A percentile compares a stretch with the other conserved stretches of the same genome.
phyloP scores from a whole-genome alignment of 2,113 vertebrate genomes.

The Lanius collurio region DNA sequence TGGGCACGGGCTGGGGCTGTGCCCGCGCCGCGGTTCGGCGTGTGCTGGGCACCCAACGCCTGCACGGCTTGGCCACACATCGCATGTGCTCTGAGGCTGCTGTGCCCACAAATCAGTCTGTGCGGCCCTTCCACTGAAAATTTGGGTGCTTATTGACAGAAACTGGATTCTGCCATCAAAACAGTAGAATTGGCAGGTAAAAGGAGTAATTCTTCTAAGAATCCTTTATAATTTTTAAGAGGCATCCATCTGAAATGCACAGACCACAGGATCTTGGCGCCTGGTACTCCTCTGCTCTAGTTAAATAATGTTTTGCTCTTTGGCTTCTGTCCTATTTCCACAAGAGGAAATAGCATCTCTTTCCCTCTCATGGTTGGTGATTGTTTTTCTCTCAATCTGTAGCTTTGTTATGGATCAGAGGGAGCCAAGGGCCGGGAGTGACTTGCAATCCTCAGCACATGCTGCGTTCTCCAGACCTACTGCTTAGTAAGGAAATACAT shows the following conservation, averaged over 20 bases:
- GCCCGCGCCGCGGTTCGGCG: neutral
- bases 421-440: slow-evolving; percentile 8
- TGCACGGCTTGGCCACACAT: neutral
- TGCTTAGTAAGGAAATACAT: slow-evolving; percentile 8
- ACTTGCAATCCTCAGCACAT: neutral
- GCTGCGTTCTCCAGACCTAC: neutral
- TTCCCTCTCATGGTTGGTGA: neutral
- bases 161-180: neutral
- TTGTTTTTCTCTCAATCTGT: slow-evolving; percentile 41
- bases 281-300: neutral
- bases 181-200: neutral
- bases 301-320: slow-evolving; percentile 4
- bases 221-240: neutral
- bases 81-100: neutral
- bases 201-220: neutral
- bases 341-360: slow-evolving; percentile 22
- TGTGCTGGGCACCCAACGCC: neutral
- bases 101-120: neutral
- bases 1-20: neutral
- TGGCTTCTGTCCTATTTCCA: slow-evolving; percentile 31
- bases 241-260: neutral
- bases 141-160: neutral
- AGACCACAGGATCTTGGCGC: neutral
- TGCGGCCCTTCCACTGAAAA: neutral
- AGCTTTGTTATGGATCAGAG: slow-evolving; percentile 20